Conservation (phyloP, 2,888 invertebrate species). For the Cristatella mucedo region DNA sequence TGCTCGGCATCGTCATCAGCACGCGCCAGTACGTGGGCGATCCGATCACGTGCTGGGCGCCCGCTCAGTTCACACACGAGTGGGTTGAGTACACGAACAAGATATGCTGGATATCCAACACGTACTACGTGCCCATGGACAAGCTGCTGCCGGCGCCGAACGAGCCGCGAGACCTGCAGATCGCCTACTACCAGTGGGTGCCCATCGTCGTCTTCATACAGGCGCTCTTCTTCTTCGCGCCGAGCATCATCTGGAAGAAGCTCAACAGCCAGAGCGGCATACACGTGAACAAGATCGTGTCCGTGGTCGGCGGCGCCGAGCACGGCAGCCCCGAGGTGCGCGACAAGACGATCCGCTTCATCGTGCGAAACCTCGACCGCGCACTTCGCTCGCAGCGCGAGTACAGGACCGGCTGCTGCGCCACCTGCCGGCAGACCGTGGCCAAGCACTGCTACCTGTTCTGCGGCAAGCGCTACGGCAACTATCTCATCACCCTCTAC, state of each 20-base stretch:
- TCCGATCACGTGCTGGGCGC: conserved; percentile 37
- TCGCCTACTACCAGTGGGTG: conserved; percentile 37
- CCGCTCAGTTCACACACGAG: conserved; percentile 41
- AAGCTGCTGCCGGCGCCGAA: neutral
- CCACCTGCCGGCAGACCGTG: conserved; percentile 24
- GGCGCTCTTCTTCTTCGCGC: conserved; percentile 41
- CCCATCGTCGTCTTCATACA: conserved; percentile 39
- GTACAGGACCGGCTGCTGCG: conserved; percentile 26
- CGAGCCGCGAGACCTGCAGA: conserved; percentile 9
- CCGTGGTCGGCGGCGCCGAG: conserved; percentile 32
- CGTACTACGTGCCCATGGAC: conserved; percentile 33
- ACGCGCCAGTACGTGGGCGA: conserved; percentile 53
- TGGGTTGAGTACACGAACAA: conserved; percentile 43
- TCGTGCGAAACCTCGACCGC: conserved; percentile 41
- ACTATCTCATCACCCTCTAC: conserved; percentile 39
- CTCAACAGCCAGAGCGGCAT: conserved; percentile 41
- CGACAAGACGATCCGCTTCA: conserved; percentile 39
- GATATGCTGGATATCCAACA: conserved; percentile 43
- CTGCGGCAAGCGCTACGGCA: conserved; percentile 39
- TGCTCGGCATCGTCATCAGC: conserved; percentile 78
- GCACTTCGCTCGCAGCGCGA: conserved; percentile 23
- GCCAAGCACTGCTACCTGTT: conserved; percentile 28
- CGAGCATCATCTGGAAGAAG: conserved; percentile 41
- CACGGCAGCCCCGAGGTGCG: conserved; percentile 40
- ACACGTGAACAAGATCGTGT: conserved; percentile 38